These are phyloP conservation scores for Argyresthia albistria DNA, from an alignment of 2,888 invertebrate genomes.

Conservation along the genomic window DNA sequence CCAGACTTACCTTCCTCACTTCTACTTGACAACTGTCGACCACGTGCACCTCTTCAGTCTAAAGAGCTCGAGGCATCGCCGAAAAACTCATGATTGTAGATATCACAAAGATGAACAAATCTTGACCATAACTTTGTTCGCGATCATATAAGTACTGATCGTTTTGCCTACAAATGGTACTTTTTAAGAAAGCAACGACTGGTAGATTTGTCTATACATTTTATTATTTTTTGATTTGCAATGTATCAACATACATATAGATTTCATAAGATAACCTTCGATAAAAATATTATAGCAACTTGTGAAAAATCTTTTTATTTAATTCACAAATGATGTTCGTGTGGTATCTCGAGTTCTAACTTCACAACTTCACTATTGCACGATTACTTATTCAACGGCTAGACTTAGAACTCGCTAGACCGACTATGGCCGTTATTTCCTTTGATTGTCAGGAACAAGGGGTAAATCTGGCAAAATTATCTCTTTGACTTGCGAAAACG, in stretches of 20 bases:
- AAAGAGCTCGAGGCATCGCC: slow-evolving; percentile 11
- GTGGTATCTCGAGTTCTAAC: slow-evolving; percentile 39
- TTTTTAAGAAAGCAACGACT: too few relatives aligned
- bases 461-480: slow-evolving; percentile 70
- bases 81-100: neutral
- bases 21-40: slow-evolving; percentile 28
- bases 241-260: too few relatives aligned
- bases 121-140: too few relatives aligned
- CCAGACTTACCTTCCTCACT: slow-evolving; percentile 67
- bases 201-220: too few relatives aligned
- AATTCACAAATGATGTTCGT: slow-evolving; percentile 16
- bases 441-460: slow-evolving; percentile 18
- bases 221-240: too few relatives aligned
- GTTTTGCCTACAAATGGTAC: too few relatives aligned
- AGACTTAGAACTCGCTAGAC: slow-evolving; percentile 41
- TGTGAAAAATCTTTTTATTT: neutral
- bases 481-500: slow-evolving; percentile 13
- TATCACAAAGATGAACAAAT: too few relatives aligned
- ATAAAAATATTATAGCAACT: too few relatives aligned
- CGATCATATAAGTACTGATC: too few relatives aligned
- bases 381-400: slow-evolving; percentile 49
- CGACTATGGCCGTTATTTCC: slow-evolving; percentile 66
- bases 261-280: too few relatives aligned
- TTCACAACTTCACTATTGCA: slow-evolving; percentile 38
- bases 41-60: slow-evolving; percentile 53